Percentiles rank a stretch among this genome's conserved stretches.
Conservation (phyloP, 2,113 vertebrate genomes). For the Lophotis ruficrista region DNA sequence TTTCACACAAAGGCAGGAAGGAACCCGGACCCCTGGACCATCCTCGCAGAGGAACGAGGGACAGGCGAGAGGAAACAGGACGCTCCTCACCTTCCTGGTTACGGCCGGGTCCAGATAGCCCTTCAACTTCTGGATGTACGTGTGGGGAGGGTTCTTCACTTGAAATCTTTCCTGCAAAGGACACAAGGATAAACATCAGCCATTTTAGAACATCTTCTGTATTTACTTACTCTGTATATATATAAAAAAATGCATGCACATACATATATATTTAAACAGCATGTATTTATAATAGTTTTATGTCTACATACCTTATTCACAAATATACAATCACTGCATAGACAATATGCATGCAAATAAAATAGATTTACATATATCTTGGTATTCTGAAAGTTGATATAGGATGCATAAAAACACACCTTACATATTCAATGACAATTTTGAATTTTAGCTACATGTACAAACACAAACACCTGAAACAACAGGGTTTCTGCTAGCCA, state of each 20-base stretch:
- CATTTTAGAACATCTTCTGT: background rate
- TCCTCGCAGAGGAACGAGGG: background rate
- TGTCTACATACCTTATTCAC: background rate
- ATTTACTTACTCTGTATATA: background rate
- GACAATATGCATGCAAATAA: background rate
- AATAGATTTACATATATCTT: rapidly evolving
- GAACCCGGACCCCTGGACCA: background rate
- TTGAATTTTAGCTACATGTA: background rate
- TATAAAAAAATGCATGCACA: background rate
- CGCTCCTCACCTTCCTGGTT: conserved; percentile 91
- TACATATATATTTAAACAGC: rapidly evolving
- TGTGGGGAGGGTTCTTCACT: conserved; percentile 98
- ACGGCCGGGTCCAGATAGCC: conserved; percentile 96
- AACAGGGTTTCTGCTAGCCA: background rate
- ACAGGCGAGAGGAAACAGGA: background rate
- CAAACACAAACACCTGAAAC: background rate
- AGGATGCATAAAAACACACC: background rate
- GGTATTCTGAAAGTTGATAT: background rate
- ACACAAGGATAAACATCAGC: conserved; percentile 3
- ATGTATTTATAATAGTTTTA: rapidly evolving
- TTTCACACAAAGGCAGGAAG: conserved; percentile 31
- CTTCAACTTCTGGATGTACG: conserved; percentile 94
- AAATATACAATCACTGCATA: background rate
- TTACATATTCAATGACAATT: background rate
- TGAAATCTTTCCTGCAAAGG: conserved; percentile 91